Conservation (phyloP, 1,140 invertebrate genomes). For the Acyrthosiphon pisum region DNA sequence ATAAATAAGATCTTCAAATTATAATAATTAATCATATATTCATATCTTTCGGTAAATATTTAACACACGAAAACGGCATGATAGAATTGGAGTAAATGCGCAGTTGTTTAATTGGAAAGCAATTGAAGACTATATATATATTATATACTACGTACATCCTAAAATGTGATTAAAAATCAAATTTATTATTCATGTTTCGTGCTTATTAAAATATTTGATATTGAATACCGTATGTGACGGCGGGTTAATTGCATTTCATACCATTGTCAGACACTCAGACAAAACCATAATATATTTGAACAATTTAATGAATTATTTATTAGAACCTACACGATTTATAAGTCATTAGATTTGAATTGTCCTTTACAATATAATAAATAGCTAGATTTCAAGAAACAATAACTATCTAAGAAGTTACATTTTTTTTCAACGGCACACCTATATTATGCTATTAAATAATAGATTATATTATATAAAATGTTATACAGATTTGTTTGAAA, state of each 20-base stretch:
- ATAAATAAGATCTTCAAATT: background rate
- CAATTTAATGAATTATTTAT: background rate
- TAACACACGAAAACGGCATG: background rate
- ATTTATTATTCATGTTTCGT: background rate
- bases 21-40: background rate
- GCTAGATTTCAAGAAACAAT: background rate
- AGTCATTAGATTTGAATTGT: background rate
- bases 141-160: background rate
- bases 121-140: background rate
- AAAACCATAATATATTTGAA: background rate
- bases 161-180: background rate
- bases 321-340: too few relatives aligned
- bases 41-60: background rate
- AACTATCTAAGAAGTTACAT: background rate
- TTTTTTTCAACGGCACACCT: background rate
- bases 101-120: background rate
- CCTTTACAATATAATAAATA: background rate
- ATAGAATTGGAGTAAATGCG: background rate
- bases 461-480: background rate
- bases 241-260: background rate
- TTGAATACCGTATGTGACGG: background rate
- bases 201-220: background rate
- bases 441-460: background rate
- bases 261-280: background rate
- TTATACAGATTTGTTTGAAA: background rate